Evolutionary conservation across 2,113 vertebrate genomes (phyloP), one percentile per base, ranked within the genome.

Genomic region (Notothenia rossii): DNA sequence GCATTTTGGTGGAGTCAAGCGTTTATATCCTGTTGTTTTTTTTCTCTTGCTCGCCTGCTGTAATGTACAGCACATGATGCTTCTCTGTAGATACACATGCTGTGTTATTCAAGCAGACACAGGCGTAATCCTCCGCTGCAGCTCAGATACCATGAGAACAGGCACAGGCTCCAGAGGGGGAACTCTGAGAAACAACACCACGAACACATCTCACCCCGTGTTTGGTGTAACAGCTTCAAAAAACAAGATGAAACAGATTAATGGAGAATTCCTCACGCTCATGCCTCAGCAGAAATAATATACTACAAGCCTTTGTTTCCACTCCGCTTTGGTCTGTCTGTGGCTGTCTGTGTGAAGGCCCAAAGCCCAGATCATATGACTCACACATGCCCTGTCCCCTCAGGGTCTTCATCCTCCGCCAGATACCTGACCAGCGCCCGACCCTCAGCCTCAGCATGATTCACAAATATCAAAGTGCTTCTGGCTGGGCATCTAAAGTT

Each of bases 331-430:
- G 87, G 78, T 78, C 51, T 63, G 82, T 84, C 67, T 67, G 18
- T 18, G 68, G 59, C 25, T 45, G 64, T 81, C 53, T 73, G 65
- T 63, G 78, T 78, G 54, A 81, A 72, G 69, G 58, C 59, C 29
- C 1, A 82, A 77, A 51, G 43, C 43, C 29, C 20, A 54, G 78
- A 83, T 94, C 86, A 86, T 85, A 79, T 91, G 92, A 92, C 88
- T 83, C 81, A 82, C 89, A 75, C 88, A 85, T 81, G 74, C 67
- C 68, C 61, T 36, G 80, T 88, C 84, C 81, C 86, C 75, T 79
- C 75, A 10, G 85, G 87, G 84, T 86, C 75, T 84, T 74, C 79
- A 77, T 66, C 80, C 72, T 36, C 25, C 15, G 0, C 20, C 72
- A 82, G 68, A 88, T 74, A 89, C 85, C 85, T 85, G 85, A 90